Percentiles rank a stretch among this genome's conserved stretches.
Evolutionary conservation across 1,140 invertebrate genomes (phyloP).

Genomic region (Drosophila sucinea): DNA sequence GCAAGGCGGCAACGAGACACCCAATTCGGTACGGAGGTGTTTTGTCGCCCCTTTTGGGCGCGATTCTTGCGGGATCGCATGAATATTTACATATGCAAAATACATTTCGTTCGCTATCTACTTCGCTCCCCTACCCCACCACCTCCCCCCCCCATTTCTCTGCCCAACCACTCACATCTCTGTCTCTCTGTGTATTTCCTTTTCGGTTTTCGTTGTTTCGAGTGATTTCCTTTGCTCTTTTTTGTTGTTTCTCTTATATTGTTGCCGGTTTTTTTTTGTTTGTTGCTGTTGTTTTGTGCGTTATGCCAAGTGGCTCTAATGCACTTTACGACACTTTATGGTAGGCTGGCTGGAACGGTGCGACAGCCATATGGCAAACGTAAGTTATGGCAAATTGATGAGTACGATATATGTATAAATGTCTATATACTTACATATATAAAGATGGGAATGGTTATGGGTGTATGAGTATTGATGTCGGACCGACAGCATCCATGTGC

Average conservation of each 20-base stretch:
- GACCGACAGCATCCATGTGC: no score
- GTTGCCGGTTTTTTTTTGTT: slow-evolving; percentile 14
- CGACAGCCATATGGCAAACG: slow-evolving; percentile 36
- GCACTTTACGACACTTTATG: slow-evolving; percentile 81
- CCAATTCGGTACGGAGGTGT: slow-evolving; percentile 47
- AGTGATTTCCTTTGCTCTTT: background rate
- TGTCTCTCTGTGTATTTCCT: background rate
- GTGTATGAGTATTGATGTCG: background rate
- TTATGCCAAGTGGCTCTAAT: slow-evolving; percentile 78
- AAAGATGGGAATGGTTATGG: no score
- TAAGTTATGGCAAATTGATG: slow-evolving; percentile 72
- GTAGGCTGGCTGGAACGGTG: slow-evolving; percentile 39
- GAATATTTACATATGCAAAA: slow-evolving; percentile 72
- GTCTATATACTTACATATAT: background rate
- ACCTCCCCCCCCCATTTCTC: background rate
- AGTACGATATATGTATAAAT: slow-evolving; percentile 25
- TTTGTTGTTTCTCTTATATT: slow-evolving; percentile 19
- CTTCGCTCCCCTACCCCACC: background rate
- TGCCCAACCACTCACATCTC: background rate
- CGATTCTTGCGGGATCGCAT: slow-evolving; percentile 53
- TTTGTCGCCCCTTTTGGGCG: slow-evolving; percentile 53
- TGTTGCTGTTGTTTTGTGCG: slow-evolving; percentile 30
- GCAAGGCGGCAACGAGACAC: background rate
- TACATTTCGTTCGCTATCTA: slow-evolving; percentile 33
- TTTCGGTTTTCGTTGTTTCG: slow-evolving; percentile 19